Conservation (phyloP, 2,113 vertebrate species). For the Pseudois nayaur region DNA sequence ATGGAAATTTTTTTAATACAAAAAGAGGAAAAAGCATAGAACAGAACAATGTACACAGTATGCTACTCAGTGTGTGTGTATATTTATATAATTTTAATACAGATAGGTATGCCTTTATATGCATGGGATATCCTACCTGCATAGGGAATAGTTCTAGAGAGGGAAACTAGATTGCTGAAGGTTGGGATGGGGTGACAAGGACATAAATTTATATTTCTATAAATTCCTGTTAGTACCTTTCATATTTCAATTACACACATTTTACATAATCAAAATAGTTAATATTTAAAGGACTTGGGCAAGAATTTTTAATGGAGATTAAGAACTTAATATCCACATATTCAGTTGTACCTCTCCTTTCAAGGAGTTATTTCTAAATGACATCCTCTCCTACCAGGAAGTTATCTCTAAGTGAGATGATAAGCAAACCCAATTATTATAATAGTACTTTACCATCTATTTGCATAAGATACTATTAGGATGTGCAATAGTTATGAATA, state of each 20-base stretch:
- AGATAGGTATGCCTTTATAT: not conserved
- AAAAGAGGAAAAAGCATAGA: not conserved
- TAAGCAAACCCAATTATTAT: constrained; percentile 6
- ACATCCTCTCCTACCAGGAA: not conserved
- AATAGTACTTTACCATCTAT: constrained; percentile 25
- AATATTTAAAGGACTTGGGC: constrained; percentile 24
- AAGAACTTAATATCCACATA: constrained; percentile 30
- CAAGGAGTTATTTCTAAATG: not conserved
- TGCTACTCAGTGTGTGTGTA: not conserved
- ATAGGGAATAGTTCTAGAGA: not conserved
- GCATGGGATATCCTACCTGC: not conserved
- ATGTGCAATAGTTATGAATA: constrained; percentile 46
- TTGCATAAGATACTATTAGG: constrained; percentile 29
- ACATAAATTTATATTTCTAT: not conserved
- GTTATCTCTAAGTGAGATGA: constrained; percentile 19
- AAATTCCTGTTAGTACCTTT: not conserved
- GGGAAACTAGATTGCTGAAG: not conserved
- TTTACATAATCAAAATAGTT: constrained; percentile 37
- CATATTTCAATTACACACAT: not conserved
- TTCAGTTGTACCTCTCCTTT: not conserved
- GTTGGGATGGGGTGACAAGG: not conserved
- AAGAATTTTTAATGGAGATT: constrained; percentile 20
- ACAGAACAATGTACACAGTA: not conserved
- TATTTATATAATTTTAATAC: not conserved
- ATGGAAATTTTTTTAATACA: not conserved